Conservation (phyloP, 2,113 vertebrate species). For the Malurus elegans region DNA sequence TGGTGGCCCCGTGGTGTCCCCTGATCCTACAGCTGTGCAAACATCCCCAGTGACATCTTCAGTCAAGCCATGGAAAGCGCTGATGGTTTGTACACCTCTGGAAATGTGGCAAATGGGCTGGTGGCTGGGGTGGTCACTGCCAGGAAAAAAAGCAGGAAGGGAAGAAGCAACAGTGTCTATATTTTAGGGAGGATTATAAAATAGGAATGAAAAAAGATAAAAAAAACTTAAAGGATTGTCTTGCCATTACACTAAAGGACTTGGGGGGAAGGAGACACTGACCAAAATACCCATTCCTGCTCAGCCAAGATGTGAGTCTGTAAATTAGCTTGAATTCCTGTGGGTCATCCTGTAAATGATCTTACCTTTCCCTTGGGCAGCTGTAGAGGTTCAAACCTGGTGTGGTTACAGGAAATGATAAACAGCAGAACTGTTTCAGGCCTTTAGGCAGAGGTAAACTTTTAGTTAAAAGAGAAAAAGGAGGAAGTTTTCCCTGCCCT, state of each 20-base stretch:
- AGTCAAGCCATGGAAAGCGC: not conserved
- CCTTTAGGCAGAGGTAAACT: not conserved
- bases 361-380: not conserved
- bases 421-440: not conserved
- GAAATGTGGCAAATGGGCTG: not conserved
- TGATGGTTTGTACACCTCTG: not conserved
- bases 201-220: not conserved
- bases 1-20: not conserved
- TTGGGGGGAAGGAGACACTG: not conserved
- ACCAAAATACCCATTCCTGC: not conserved
- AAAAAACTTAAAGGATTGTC: not conserved
- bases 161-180: not conserved
- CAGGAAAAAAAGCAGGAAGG: not conserved
- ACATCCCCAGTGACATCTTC: not conserved
- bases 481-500: not conserved
- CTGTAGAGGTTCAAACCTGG: accelerated
- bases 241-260: not conserved
- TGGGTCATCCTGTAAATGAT: not conserved
- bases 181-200: not conserved
- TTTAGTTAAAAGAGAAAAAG: not conserved
- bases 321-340: not conserved
- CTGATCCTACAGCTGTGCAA: slow-evolving; percentile 38
- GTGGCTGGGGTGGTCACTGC: not conserved
- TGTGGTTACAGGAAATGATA: not conserved
- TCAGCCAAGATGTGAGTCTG: not conserved